Evolutionary conservation across 2,113 vertebrate genomes (phyloP), one percentile per base, ranked within the genome.

Genomic region (Balaenoptera acutorostrata): DNA sequence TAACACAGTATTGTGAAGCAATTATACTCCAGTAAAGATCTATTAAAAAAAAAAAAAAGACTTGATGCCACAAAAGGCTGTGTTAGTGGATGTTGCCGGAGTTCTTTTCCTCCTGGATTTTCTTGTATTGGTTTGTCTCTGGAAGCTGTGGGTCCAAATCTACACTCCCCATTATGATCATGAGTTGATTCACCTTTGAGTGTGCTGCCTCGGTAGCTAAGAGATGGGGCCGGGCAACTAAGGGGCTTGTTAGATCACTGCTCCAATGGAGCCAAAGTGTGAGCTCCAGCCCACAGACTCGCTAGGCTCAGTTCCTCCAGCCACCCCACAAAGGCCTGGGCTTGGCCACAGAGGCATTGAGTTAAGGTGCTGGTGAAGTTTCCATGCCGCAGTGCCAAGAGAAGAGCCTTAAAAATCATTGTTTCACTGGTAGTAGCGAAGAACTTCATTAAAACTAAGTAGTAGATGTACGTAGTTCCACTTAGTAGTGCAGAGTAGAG

Each of bases 91-190:
- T 66, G 25, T 78, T 39, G 20, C 69, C 41, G 39, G 81, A 27
- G 39, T 63, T 88, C 96, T 85, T 94, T 91, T 69, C 66, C 59
- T 95, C 71, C 75, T 85, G 68, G 20, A 59, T 83, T 88, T 92
- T 90, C 86, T 93, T 83, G 13, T 44, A 18, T 25, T 36, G 15
- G 13, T 93, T 97, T 90, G 77, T 86, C 71, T 87, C 94, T 64
- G 49, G 82, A 80, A 86, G 57, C 71, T 25, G 10, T 13, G 33
- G 61, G 46, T 69, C 29, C 74, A 93, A 36, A 87, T 66, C 52
- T 39, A 68, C 1, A 10, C 14, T 27, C 63, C 21, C 46, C 46
- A 39, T 52, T 52, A 52, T 4, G 63, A 80, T 2, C 17, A 27
- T 5, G 18, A 84, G 36, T 23, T 57, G 25, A 44, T 52, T 49